Evolutionary conservation across 2,113 vertebrate species (phyloP).

Genomic region (Silurus meridionalis): DNA sequence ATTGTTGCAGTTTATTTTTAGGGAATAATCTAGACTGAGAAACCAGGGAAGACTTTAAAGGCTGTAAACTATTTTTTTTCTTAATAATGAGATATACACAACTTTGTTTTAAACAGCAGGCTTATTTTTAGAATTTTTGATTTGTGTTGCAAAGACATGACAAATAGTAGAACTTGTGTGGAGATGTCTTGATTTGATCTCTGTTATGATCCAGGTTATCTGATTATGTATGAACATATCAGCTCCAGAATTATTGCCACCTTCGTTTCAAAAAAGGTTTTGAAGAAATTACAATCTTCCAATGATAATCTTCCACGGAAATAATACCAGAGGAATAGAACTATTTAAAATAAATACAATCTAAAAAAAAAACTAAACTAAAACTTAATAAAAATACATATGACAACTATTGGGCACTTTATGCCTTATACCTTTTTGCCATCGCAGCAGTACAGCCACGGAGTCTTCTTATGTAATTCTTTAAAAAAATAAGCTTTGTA

Average conservation of each 20-base stretch:
- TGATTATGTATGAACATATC: background rate
- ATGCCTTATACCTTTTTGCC: background rate
- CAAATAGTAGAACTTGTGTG: background rate
- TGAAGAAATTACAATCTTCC: background rate
- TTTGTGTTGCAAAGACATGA: background rate
- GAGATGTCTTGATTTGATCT: conserved; percentile 8
- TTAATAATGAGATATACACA: background rate
- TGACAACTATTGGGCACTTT: background rate
- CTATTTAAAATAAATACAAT: background rate
- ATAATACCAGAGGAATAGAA: background rate
- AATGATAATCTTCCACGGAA: background rate
- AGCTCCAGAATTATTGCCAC: background rate
- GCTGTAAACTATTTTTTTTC: background rate
- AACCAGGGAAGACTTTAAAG: conserved; percentile 13
- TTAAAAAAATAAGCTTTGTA: too few relatives aligned
- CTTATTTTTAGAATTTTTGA: background rate
- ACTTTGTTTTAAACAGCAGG: background rate
- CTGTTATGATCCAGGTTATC: background rate
- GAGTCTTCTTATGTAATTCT: background rate
- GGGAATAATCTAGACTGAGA: background rate
- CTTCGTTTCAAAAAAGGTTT: background rate
- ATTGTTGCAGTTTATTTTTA: conserved; percentile 62
- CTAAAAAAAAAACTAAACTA: too few relatives aligned
- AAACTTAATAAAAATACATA: background rate
- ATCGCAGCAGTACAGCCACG: background rate